Conservation (phyloP, 2,888 invertebrate genomes). For the Torymus auratus region DNA sequence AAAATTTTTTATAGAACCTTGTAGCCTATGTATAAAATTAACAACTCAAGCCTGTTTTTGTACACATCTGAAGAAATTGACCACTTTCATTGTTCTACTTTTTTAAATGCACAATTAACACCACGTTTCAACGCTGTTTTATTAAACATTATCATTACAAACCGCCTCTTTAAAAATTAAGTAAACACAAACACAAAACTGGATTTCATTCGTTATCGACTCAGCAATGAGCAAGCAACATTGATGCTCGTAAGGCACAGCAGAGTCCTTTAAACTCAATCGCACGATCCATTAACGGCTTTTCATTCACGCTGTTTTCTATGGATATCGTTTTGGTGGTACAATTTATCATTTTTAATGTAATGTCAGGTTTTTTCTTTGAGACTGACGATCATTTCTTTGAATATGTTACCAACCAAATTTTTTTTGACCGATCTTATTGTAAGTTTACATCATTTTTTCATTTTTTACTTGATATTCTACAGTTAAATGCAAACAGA, state of each 20-base stretch:
- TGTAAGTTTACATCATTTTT: background rate
- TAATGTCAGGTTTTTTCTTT: too few relatives aligned
- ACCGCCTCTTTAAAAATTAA: constrained; percentile 44
- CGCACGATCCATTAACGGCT: constrained; percentile 43
- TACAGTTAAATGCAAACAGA: constrained; percentile 3
- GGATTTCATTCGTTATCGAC: constrained; percentile 21
- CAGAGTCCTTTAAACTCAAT: constrained; percentile 38
- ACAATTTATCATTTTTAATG: too few relatives aligned
- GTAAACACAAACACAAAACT: constrained; percentile 22
- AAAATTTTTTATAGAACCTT: constrained; percentile 23
- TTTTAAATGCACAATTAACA: constrained; percentile 48
- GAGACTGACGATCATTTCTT: too few relatives aligned
- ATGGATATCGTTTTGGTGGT: too few relatives aligned
- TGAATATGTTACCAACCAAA: background rate
- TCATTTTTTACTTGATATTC: background rate
- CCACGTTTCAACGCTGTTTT: background rate
- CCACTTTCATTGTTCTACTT: constrained; percentile 7
- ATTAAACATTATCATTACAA: constrained; percentile 42
- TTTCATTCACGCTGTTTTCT: constrained; percentile 5
- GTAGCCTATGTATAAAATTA: constrained; percentile 39
- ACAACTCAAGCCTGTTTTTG: constrained; percentile 41
- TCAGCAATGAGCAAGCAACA: background rate
- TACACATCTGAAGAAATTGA: constrained; percentile 35
- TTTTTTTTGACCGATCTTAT: constrained; percentile 20
- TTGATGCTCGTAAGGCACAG: constrained; percentile 51